Evolutionary conservation across 2,797 vertebrate genomes (phyloP).

Genomic region (Centropyge bicolor): DNA sequence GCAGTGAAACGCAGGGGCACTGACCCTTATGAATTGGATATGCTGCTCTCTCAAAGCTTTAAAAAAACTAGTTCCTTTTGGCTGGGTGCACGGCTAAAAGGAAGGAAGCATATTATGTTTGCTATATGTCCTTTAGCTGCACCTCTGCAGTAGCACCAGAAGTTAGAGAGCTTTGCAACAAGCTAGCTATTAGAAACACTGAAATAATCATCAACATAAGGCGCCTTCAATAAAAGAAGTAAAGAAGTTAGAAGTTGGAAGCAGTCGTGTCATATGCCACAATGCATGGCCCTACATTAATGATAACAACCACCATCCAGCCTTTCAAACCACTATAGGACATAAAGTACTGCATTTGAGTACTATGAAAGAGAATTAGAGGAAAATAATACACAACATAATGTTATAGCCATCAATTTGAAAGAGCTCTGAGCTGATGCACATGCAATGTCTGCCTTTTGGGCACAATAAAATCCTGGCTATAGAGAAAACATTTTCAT

Average conservation of each 20-base stretch:
- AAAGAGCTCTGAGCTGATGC: no score
- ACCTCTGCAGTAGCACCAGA: slow-evolving; percentile 9
- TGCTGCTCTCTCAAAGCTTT: slow-evolving; percentile 38
- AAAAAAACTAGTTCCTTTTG: slow-evolving; percentile 22
- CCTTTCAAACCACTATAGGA: no score
- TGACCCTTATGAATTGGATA: slow-evolving; percentile 59
- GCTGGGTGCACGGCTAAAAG: slow-evolving; percentile 26
- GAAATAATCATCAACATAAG: neutral
- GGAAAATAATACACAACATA: no score
- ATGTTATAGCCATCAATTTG: no score
- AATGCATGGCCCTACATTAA: no score
- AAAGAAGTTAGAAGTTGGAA: neutral
- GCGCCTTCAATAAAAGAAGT: neutral
- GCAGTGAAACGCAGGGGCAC: slow-evolving; percentile 44
- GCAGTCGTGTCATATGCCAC: no score
- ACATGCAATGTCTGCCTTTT: no score
- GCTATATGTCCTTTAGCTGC: neutral
- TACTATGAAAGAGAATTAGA: no score
- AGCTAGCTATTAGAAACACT: neutral
- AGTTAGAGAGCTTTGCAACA: neutral
- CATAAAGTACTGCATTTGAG: no score
- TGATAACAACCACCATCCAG: no score
- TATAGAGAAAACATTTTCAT: no score
- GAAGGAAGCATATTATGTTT: neutral
- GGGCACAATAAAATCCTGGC: no score